Percentiles rank a stretch among this genome's conserved stretches.
Conservation (phyloP, 2,797 vertebrate species). For the Acanthopagrus latus region DNA sequence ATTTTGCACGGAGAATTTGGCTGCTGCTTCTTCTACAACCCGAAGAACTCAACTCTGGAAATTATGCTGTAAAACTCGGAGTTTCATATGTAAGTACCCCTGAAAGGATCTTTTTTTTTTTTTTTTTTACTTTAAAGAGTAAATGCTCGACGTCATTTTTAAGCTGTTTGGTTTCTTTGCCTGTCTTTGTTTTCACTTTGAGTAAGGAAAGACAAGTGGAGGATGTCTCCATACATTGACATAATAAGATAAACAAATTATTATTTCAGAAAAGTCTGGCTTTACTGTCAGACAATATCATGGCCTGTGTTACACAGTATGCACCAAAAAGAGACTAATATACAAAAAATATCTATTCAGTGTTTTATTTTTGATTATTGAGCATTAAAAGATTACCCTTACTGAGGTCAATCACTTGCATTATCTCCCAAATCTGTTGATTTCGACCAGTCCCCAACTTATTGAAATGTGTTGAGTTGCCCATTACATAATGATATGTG, state of each 20-base stretch:
- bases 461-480: conserved; percentile 5
- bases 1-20: conserved; percentile 68
- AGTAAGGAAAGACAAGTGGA: not conserved
- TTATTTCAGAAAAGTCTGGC: not conserved
- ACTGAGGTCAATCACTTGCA: conserved; percentile 8
- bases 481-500: conserved; percentile 30
- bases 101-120: too few species aligned
- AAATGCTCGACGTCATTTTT: not conserved
- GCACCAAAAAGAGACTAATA: not conserved
- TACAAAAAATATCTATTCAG: not conserved
- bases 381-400: conserved; percentile 26
- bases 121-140: too few species aligned
- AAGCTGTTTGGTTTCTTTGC: not conserved
- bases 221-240: not conserved
- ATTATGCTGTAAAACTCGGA: conserved; percentile 78
- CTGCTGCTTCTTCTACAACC: conserved; percentile 59
- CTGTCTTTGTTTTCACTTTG: not conserved
- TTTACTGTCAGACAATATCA: not conserved
- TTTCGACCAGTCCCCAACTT: not conserved
- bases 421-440: not conserved
- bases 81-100: conserved; percentile 82
- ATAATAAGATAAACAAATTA: not conserved
- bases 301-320: not conserved
- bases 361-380: conserved; percentile 8
- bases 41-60: conserved; percentile 72